Base-by-base conservation (phyloP, 2,113 vertebrate genomes). In the Oxyura jamaicensis region DNA sequence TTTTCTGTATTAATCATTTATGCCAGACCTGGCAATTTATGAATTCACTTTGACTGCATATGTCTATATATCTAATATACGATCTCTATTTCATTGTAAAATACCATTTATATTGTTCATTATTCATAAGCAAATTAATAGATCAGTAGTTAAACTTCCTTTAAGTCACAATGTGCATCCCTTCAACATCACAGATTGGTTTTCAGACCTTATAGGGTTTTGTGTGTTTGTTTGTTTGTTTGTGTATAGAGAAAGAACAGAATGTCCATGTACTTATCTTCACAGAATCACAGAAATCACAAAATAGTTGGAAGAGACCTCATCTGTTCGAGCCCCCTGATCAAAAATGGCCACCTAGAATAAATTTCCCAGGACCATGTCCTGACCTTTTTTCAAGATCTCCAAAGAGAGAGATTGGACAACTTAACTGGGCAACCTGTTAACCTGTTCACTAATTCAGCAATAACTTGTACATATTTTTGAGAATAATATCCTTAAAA, bases 1-100 rank as follows among this genome's bases (percentile, higher is more conserved):
- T 91, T 89, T 94, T 85, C 58, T 85, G n/a, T 36, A 50, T 80
- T 66, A 90, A 48, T 92, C 78, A 83, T 42, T 96, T 91, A 83
- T 69, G 66, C 4, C 17, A 69, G 41, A 90, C 8, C 12, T 73
- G 81, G 83, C 46, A 1, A 59, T 83, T 79, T 58, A 66, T 48
- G 0, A 53, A 84, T 88, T 84, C 8, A 35, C 18, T 48, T 74
- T 81, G 31, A 75, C 31, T 68, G 6, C n/a, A 50, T 53, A 68
- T 78, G 8, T 74, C 33, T 76, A 50, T 50, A 50, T 50, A 23
- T n/a, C 5, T 9, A 41, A 75, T 71, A 80, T 55, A 52, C 4
- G 33, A n/a, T 35, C 23, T 50, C 22, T 50, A 63, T 55, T 62
- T 83, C 19, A 83, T 42, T 78, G 31, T 42, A 83, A 59, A 80